Evolutionary conservation across 2,888 invertebrate genomes (phyloP).

Genomic region (Branchellion lobata): DNA sequence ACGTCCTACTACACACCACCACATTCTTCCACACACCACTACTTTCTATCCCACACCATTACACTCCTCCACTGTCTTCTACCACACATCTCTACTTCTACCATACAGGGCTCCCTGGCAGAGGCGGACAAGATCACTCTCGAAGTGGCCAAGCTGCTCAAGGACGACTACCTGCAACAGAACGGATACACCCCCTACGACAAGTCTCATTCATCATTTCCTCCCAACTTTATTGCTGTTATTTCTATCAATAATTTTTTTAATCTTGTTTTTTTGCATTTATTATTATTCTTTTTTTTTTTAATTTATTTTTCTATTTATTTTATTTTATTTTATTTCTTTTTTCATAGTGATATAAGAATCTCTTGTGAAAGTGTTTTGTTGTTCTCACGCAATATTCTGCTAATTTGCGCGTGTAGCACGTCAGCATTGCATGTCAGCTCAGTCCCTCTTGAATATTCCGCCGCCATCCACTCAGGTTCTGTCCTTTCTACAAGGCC

Average conservation of each 20-base stretch:
- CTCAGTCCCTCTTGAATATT: too few relatives aligned
- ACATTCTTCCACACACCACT: too few relatives aligned
- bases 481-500: slow-evolving; percentile 99
- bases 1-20: too few relatives aligned
- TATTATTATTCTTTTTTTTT: background rate
- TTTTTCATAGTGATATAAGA: too few relatives aligned
- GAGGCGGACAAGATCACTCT: slow-evolving; percentile 99
- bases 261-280: background rate
- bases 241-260: background rate
- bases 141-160: slow-evolving; percentile 94
- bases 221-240: background rate
- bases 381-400: too few relatives aligned
- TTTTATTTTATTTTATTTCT: too few relatives aligned
- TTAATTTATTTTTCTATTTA: background rate
- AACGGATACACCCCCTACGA: slow-evolving; percentile 75
- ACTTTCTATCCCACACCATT: too few relatives aligned
- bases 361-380: too few relatives aligned
- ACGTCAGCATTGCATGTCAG: too few relatives aligned
- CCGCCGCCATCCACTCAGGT: slow-evolving; percentile 46
- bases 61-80: too few relatives aligned
- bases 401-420: too few relatives aligned
- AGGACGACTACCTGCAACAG: slow-evolving; percentile 99
- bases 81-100: too few relatives aligned
- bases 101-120: slow-evolving; percentile 86
- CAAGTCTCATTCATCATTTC: slow-evolving; percentile 54